Base-by-base conservation (phyloP, 2,888 invertebrate species). In the Glyphotaelius pellucidus region DNA sequence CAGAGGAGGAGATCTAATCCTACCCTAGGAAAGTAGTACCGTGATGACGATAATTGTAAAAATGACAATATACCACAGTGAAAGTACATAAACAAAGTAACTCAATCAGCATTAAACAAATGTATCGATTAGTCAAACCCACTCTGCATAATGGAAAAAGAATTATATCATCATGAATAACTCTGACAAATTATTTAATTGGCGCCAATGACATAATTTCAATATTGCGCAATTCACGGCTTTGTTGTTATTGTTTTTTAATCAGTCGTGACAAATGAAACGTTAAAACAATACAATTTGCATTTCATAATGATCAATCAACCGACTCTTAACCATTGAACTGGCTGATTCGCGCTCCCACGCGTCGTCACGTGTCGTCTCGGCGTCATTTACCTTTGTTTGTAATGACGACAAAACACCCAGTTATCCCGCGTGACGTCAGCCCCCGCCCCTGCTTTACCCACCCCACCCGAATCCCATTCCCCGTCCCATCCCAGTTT, bases 401-500 rank as follows among this genome's bases (percentile, higher is more conserved):
- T 91, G 91, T 91, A 91, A 91, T 91, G 91, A 91, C 91, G 91
- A 91, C 91, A 91, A 91, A 91, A 91, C 91, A 89, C 80, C 88
- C 88, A 79, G 88, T 89, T 81, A 90, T 90, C 90, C 88, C 80
- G 80, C 80, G 92, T 92, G 92, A 92, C 92, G 92, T 92, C 92
- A 92, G 91, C n/a, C 31, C 67, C 67, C 67, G n/a, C 67, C 67
- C 25, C 67, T 9, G 1, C 67, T 3, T 7, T 25, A 67, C 9
- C n/a, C 67, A 25, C n/a, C 25, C 67, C 67, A 67, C n/a, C 67
- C 47, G 35, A 90, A 67, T 87, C 89, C 87, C 88, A 67, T 25
- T n/a, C 80, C 89, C 89, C 91, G 42, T 38, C 83, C 25, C 84
- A 84, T 80, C 32, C 88, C 79, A 47, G 85, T n/a, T 81, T 81